Evolutionary conservation across 1,140 invertebrate species (phyloP).

Genomic region (Drosophila neocordata): DNA sequence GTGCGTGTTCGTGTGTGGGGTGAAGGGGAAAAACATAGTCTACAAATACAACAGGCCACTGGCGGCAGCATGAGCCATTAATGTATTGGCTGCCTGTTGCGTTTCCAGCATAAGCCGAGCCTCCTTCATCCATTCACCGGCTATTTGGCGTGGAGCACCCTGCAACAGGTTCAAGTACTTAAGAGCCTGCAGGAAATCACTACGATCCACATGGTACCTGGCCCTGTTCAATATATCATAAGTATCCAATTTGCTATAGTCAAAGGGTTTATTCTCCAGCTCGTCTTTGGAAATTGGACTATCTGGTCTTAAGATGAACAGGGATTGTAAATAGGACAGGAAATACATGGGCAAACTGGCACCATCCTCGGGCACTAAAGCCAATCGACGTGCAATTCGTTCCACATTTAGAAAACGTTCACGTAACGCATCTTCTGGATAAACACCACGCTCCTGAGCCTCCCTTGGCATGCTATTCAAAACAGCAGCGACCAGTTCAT

Average conservation of each 20-base stretch:
- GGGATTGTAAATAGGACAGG: slow-evolving; percentile 93
- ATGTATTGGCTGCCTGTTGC: slow-evolving; percentile 93
- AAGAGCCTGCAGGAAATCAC: slow-evolving; percentile 92
- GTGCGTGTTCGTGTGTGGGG: slow-evolving; percentile 13
- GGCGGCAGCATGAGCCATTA: slow-evolving; percentile 93
- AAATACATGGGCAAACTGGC: slow-evolving; percentile 92
- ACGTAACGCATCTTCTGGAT: slow-evolving; percentile 91
- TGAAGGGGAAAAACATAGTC: slow-evolving; percentile 52
- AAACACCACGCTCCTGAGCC: slow-evolving; percentile 91
- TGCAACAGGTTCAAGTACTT: slow-evolving; percentile 95
- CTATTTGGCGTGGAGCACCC: slow-evolving; percentile 92
- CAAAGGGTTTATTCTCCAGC: slow-evolving; percentile 87
- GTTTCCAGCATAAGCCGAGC: slow-evolving; percentile 93
- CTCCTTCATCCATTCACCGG: slow-evolving; percentile 94
- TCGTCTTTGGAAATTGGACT: slow-evolving; percentile 88
- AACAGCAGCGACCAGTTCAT: slow-evolving; percentile 89
- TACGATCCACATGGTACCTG: slow-evolving; percentile 93
- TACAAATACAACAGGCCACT: slow-evolving; percentile 88
- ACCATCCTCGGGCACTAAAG: slow-evolving; percentile 91
- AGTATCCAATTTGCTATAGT: slow-evolving; percentile 89
- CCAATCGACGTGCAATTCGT: slow-evolving; percentile 88
- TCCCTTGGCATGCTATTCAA: slow-evolving; percentile 90
- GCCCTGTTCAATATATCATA: slow-evolving; percentile 94
- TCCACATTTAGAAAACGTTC: slow-evolving; percentile 93
- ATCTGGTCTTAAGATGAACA: slow-evolving; percentile 87